A percentile compares a stretch with the other conserved stretches of the same genome.
Conservation (phyloP, 2,113 vertebrate species). For the Sardina pilchardus region DNA sequence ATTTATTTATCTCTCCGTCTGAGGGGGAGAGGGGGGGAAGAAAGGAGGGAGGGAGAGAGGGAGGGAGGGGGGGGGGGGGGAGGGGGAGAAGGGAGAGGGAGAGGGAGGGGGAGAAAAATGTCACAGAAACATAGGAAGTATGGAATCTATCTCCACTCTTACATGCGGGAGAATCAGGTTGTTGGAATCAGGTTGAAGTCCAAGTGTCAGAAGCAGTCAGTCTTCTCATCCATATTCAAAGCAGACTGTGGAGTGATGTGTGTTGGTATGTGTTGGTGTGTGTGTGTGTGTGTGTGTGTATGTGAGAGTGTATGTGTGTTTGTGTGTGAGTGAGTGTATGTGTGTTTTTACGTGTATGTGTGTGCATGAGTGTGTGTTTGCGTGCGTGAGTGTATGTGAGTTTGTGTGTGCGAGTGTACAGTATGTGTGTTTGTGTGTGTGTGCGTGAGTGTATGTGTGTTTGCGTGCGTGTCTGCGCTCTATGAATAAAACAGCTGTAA, state of each 20-base stretch:
- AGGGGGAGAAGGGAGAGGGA: slow-evolving; percentile 1
- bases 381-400: slow-evolving; percentile 21
- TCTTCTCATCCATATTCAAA: slow-evolving; percentile 83
- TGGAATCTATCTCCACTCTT: background rate
- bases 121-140: background rate
- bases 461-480: slow-evolving; percentile 33
- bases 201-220: slow-evolving; percentile 77
- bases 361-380: background rate
- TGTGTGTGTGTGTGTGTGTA: slow-evolving; percentile 28
- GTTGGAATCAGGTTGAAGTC: background rate
- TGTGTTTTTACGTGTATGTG: slow-evolving; percentile 34
- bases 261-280: background rate
- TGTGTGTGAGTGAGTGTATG: slow-evolving; percentile 41
- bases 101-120: background rate
- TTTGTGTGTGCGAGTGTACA: slow-evolving; percentile 41
- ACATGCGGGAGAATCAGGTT: background rate
- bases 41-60: background rate
- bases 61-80: background rate
- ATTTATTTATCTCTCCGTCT: slow-evolving; percentile 15
- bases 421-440: background rate
- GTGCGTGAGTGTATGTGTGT: slow-evolving; percentile 40
- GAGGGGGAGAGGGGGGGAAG: background rate
- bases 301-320: slow-evolving; percentile 26
- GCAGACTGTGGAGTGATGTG: slow-evolving; percentile 45
- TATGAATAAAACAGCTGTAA: slow-evolving; percentile 86